Conservation (phyloP, 2,113 vertebrate species). For the Ailurus styani region DNA sequence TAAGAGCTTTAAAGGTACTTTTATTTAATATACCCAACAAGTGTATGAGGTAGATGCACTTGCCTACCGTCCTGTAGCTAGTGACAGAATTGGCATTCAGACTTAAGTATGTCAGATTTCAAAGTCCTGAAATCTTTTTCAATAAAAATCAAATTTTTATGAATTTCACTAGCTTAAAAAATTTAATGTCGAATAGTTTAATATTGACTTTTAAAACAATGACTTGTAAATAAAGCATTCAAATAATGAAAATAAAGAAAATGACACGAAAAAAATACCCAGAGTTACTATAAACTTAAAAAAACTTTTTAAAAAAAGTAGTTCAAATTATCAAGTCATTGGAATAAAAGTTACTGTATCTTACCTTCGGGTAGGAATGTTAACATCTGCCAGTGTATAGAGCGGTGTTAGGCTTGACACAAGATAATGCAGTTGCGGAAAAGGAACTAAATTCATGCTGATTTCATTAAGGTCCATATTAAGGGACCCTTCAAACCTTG, state of each 20-base stretch:
- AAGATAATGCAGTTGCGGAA: constrained; percentile 94
- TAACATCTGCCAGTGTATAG: constrained; percentile 91
- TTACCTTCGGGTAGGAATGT: constrained; percentile 90
- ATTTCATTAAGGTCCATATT: constrained; percentile 99
- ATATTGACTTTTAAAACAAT: constrained; percentile 5
- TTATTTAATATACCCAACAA: background rate
- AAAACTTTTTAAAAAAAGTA: background rate
- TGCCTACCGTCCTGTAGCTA: background rate
- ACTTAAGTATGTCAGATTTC: background rate
- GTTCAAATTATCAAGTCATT: background rate
- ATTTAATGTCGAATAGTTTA: background rate
- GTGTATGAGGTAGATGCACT: background rate
- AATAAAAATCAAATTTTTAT: background rate
- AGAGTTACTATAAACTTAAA: background rate
- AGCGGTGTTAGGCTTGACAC: constrained; percentile 95
- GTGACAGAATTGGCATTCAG: background rate
- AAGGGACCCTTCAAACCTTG: constrained; percentile 96
- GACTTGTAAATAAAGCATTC: background rate
- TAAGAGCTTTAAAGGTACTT: background rate
- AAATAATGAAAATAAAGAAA: constrained; percentile 19
- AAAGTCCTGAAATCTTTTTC: background rate
- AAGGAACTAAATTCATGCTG: constrained; percentile 97
- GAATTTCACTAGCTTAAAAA: background rate
- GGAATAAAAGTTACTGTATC: background rate
- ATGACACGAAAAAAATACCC: background rate